These are phyloP conservation scores for Aphodius sticticus DNA, from an alignment of 2,888 invertebrate genomes.

Conservation along the genomic window DNA sequence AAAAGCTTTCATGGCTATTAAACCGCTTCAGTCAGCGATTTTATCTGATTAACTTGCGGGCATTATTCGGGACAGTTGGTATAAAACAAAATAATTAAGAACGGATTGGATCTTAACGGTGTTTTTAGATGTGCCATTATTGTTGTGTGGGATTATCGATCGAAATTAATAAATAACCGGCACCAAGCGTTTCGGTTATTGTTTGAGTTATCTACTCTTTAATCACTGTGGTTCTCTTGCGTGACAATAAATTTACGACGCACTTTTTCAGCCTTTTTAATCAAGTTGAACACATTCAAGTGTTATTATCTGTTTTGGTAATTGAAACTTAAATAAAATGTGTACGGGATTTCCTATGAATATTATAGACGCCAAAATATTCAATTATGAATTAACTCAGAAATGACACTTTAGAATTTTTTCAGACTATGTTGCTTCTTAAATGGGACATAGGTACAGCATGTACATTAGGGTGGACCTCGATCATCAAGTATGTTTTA, in stretches of 20 bases:
- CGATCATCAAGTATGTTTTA: too few species aligned
- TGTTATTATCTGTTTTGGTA: too few species aligned
- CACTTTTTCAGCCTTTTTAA: background rate
- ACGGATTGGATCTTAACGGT: background rate
- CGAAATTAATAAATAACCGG: background rate
- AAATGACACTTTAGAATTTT: too few species aligned
- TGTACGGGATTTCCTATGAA: too few species aligned
- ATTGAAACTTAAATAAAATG: too few species aligned
- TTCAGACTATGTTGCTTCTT: too few species aligned
- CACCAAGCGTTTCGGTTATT: background rate
- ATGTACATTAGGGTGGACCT: too few species aligned
- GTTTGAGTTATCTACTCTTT: background rate
- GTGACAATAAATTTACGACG: background rate
- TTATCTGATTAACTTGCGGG: background rate
- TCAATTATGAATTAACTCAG: too few species aligned
- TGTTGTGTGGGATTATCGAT: background rate
- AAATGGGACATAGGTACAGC: too few species aligned
- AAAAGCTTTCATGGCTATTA: background rate
- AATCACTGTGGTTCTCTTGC: background rate
- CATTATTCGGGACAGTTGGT: background rate
- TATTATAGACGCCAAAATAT: too few species aligned
- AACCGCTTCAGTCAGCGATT: background rate
- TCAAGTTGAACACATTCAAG: too few species aligned
- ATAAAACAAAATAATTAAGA: background rate
- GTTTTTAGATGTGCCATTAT: background rate